These are phyloP conservation scores for Automeris io DNA, from an alignment of 2,888 invertebrate species.

Conservation along the genomic window DNA sequence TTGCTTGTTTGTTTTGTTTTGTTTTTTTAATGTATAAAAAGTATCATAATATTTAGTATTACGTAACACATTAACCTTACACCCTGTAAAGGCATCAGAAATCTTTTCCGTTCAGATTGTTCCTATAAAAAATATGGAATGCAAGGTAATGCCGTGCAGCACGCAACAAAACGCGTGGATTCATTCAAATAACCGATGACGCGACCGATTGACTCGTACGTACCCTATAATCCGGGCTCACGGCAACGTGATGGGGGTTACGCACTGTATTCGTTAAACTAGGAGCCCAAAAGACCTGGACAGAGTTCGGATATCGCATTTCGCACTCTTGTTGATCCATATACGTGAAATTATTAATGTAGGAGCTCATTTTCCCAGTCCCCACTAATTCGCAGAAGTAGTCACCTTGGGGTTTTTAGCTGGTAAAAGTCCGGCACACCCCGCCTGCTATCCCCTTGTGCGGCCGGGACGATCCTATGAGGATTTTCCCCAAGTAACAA, in stretches of 20 bases:
- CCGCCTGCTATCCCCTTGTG: too few relatives aligned
- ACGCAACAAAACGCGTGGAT: slow-evolving; percentile 52
- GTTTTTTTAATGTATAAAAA: too few relatives aligned
- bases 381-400: too few relatives aligned
- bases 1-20: too few relatives aligned
- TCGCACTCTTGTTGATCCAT: too few relatives aligned
- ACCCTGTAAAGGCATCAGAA: slow-evolving; percentile 13
- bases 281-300: slow-evolving; percentile 1
- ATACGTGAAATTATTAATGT: too few relatives aligned
- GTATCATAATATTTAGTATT: too few relatives aligned
- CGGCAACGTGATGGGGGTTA: slow-evolving; percentile 24
- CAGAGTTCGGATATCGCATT: not conserved
- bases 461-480: too few relatives aligned
- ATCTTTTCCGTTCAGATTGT: slow-evolving; percentile 20
- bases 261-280: slow-evolving; percentile 16
- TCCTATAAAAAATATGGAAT: slow-evolving; percentile 31
- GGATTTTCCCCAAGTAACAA: too few relatives aligned
- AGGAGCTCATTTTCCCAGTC: too few relatives aligned
- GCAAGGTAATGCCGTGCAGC: slow-evolving; percentile 50
- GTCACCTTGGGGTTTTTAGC: too few relatives aligned
- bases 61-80: slow-evolving; percentile 16
- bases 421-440: too few relatives aligned
- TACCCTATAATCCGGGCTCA: slow-evolving; percentile 22
- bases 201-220: slow-evolving; percentile 52
- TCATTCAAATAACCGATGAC: slow-evolving; percentile 68